These are phyloP conservation scores for Meloidogyne floridensis DNA, from an alignment of 1,140 invertebrate species.

Conservation along the genomic window DNA sequence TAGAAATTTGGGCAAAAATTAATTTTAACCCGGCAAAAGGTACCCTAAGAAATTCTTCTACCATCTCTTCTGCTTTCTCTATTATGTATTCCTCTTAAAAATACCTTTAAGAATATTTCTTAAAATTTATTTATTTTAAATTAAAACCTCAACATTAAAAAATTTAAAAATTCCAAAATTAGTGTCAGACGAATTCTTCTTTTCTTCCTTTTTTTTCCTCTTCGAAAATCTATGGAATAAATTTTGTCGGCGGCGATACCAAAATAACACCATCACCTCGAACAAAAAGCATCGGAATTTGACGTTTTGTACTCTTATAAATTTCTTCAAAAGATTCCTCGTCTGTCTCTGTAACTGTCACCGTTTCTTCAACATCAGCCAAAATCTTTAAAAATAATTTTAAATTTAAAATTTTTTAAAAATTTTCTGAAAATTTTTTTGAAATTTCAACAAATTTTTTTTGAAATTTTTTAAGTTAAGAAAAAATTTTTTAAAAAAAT, in stretches of 20 bases:
- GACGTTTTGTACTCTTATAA: conserved; percentile 90
- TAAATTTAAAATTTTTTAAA: no score
- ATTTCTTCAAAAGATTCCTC: conserved; percentile 99
- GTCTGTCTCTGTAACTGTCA: conserved; percentile 95
- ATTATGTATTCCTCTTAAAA: no score
- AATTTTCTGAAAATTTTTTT: no score
- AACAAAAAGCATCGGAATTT: conserved; percentile 93
- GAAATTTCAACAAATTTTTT: no score
- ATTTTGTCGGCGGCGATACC: conserved; percentile 82
- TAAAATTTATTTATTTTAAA: no score
- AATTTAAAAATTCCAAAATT: neutral
- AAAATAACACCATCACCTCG: conserved; percentile 96
- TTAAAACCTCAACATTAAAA: neutral
- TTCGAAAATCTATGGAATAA: conserved; percentile 34
- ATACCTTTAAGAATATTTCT: no score
- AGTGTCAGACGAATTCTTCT: neutral
- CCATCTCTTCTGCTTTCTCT: no score
- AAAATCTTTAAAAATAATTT: conserved; percentile 70
- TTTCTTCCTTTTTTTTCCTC: neutral
- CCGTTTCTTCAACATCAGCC: conserved; percentile 95
- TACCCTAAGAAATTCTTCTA: no score
- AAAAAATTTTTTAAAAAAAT: neutral
- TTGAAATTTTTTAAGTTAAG: no score
- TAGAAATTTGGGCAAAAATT: no score
- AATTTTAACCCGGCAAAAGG: no score